Evolutionary conservation across 2,888 invertebrate genomes (phyloP).

Genomic region (Ectropis crepuscularia): DNA sequence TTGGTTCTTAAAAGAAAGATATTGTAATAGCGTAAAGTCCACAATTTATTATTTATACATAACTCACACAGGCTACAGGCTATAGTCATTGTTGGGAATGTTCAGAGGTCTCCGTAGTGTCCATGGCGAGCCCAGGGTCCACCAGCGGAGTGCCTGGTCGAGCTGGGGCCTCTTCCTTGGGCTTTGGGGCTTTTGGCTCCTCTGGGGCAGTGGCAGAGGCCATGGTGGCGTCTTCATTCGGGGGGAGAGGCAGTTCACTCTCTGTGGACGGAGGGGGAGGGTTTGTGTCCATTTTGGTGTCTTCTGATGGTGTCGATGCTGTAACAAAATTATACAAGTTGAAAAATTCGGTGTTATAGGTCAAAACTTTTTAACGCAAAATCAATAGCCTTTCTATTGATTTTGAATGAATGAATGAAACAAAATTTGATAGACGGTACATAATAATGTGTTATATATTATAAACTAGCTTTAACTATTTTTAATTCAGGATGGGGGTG

Average conservation of each 20-base stretch:
- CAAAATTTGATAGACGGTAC: too few relatives aligned
- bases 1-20: too few relatives aligned
- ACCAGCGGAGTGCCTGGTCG: background rate
- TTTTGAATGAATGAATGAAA: too few relatives aligned
- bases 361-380: too few relatives aligned
- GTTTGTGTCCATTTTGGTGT: slow-evolving; percentile 51
- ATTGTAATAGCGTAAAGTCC: slow-evolving; percentile 21
- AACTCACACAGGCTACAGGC: slow-evolving; percentile 20
- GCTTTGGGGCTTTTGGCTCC: slow-evolving; percentile 16
- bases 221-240: slow-evolving; percentile 5
- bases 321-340: slow-evolving; percentile 34
- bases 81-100: slow-evolving; percentile 51
- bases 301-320: slow-evolving; percentile 40
- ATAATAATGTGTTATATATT: too few relatives aligned
- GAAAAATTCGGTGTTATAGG: too few relatives aligned
- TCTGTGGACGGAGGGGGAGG: slow-evolving; percentile 5
- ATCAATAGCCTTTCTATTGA: too few relatives aligned
- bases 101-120: slow-evolving; percentile 27
- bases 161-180: slow-evolving; percentile 22
- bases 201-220: slow-evolving; percentile 1
- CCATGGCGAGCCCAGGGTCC: too few relatives aligned
- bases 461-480: too few relatives aligned
- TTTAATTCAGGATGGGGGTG: too few relatives aligned
- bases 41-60: slow-evolving; percentile 40
- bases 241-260: background rate